Evolutionary conservation across 2,113 vertebrate species (phyloP).

Genomic region (Ailuropoda melanoleuca): DNA sequence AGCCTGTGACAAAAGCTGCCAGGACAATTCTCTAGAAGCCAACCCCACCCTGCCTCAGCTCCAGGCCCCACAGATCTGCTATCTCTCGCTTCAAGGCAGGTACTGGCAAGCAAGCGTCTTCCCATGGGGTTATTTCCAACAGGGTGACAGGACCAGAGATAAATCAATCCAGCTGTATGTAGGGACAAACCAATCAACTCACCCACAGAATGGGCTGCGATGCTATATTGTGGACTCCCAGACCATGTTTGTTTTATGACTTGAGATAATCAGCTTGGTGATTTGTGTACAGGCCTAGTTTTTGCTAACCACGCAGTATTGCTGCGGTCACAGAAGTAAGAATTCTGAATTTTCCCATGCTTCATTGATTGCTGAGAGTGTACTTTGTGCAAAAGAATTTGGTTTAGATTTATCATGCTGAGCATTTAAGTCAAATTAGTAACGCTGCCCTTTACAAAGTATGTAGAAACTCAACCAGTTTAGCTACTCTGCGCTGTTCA

Average conservation of each 20-base stretch:
- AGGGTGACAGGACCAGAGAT: too few species aligned
- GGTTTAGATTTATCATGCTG: neutral
- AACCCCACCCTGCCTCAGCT: neutral
- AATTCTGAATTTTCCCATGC: neutral
- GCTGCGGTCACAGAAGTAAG: neutral
- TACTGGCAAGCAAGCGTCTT: neutral
- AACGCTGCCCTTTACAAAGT: neutral
- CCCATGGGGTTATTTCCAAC: neutral
- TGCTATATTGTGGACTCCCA: neutral
- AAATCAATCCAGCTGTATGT: neutral
- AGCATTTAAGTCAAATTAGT: neutral
- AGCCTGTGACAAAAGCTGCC: neutral
- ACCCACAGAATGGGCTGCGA: neutral
- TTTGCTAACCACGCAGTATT: neutral
- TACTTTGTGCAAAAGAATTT: neutral
- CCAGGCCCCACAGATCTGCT: neutral
- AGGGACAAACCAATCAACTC: neutral
- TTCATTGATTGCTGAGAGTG: neutral
- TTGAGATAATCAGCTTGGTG: neutral
- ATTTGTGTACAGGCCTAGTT: neutral
- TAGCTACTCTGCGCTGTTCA: neutral
- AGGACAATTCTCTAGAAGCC: neutral
- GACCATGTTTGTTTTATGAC: neutral
- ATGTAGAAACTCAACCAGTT: conserved; percentile 20
- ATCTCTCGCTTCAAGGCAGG: neutral